Evolutionary conservation across 37 sponge, comb jelly and placozoan species (phyloP), one percentile per base, ranked within the genome.

Genomic region (Geodia barretti): DNA sequence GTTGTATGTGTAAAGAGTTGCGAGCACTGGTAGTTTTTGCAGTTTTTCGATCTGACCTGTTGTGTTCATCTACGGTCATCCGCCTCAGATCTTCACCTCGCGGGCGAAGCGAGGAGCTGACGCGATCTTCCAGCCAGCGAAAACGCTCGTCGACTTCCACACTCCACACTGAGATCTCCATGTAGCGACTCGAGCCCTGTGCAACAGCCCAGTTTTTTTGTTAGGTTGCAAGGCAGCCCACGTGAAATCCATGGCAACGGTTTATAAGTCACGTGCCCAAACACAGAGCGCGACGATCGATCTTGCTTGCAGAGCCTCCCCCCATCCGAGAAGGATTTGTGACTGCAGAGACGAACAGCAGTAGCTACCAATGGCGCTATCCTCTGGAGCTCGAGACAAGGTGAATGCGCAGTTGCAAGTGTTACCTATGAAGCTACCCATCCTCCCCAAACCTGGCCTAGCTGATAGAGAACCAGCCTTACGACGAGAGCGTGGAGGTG

Each of bases 401-500:
- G 54, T 47, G 54, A 47, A 14, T 47, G 14, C n/a, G n/a, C n/a
- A n/a, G n/a, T n/a, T n/a, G 54, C 14, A 47, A 14, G 54, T 14
- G 11, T 47, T 47, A 47, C 54, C 14, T 47, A 14, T 47, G 54
- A n/a, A n/a, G n/a, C n/a, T n/a, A n/a, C n/a, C n/a, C n/a, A n/a
- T n/a, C n/a, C n/a, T n/a, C n/a, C n/a, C n/a, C n/a, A n/a, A n/a
- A n/a, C n/a, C n/a, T n/a, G 79, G 61, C 31, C 7, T 59, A 77
- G 3, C 39, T 89, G 31, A 86, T 98, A 21, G 79, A 89, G 33
- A 98, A 98, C 77, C 96, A 95, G 64, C 98, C 91, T 9, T 98
- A 98, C 72, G 98, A 98, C 80, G 98, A 98, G 82, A 82, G 82
- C 26, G 87, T 98, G 32, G 96, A 95, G 34, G 92, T 98, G 29